These are phyloP conservation scores for Naso thynnoides DNA, from an alignment of 2,797 vertebrate species.

Conservation along the genomic window DNA sequence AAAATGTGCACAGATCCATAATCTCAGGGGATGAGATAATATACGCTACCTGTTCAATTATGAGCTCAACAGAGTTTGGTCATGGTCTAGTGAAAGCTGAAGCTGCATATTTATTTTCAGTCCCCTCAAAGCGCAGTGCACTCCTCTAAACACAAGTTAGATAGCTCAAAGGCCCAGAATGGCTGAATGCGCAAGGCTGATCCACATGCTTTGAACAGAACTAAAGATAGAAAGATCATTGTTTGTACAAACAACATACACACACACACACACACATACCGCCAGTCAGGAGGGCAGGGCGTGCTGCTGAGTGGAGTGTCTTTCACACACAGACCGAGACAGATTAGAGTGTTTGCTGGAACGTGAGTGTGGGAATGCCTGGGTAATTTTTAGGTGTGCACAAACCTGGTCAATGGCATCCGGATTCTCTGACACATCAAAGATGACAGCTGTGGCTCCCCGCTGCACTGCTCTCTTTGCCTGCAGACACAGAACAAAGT, in stretches of 20 bases:
- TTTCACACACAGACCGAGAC: constrained; percentile 28
- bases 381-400: constrained; percentile 40
- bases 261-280: constrained; percentile 2
- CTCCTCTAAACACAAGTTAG: constrained; percentile 45
- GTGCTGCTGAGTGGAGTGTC: constrained; percentile 18
- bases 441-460: constrained; percentile 98
- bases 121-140: constrained; percentile 18
- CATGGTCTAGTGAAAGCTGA: constrained; percentile 75
- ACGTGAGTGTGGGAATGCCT: constrained; percentile 13
- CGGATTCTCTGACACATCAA: constrained; percentile 98
- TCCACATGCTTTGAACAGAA: constrained; percentile 50
- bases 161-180: constrained; percentile 48
- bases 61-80: constrained; percentile 73
- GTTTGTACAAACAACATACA: constrained; percentile 56
- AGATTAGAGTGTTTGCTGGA: constrained; percentile 16
- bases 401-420: constrained; percentile 97
- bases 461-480: constrained; percentile 97
- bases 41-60: constrained; percentile 76
- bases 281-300: constrained; percentile 47
- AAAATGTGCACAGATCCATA: constrained; percentile 37
- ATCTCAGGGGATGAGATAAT: constrained; percentile 67
- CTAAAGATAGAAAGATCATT: constrained; percentile 68
- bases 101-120: constrained; percentile 68
- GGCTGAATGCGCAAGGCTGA: constrained; percentile 59
- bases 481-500: constrained; percentile 79